Conservation (phyloP, 2,797 vertebrate species). For the Anomalospiza imberbis region DNA sequence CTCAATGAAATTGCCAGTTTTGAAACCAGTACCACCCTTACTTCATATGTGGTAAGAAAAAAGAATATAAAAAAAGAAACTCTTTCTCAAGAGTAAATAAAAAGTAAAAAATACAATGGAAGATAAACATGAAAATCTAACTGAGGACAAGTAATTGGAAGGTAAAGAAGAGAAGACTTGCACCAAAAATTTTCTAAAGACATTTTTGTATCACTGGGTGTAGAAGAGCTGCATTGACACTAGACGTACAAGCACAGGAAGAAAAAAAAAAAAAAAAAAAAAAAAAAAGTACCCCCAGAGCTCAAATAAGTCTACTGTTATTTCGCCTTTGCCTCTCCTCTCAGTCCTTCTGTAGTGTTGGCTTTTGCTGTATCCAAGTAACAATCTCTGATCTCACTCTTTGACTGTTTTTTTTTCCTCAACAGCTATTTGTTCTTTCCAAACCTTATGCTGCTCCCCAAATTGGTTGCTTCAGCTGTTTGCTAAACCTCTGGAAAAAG, state of each 20-base stretch:
- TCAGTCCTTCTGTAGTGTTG: constrained; percentile 26
- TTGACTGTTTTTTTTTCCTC: not conserved
- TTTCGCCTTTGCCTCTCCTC: not conserved
- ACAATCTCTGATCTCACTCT: not conserved
- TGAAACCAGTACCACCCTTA: not conserved
- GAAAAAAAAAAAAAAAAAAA: not conserved
- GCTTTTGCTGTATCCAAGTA: constrained; percentile 31
- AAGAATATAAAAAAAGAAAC: not conserved
- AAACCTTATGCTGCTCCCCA: constrained; percentile 10
- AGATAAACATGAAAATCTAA: not conserved
- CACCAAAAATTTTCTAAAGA: not conserved
- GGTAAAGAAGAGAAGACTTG: not conserved
- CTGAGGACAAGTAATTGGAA: not conserved
- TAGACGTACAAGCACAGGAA: not conserved
- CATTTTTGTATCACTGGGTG: not conserved
- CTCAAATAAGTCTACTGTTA: not conserved
- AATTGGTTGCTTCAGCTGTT: not conserved
- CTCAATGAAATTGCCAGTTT: not conserved
- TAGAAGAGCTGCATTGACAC: not conserved
- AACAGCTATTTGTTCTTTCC: constrained; percentile 36
- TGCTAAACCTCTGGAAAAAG: constrained; percentile 40
- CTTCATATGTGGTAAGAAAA: accelerated
- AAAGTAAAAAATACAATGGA: not conserved
- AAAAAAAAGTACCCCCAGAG: not conserved
- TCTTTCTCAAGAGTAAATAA: not conserved